phyloP scores from a whole-genome alignment of 2,797 vertebrate genomes.

The Taenioides sp. region DNA sequence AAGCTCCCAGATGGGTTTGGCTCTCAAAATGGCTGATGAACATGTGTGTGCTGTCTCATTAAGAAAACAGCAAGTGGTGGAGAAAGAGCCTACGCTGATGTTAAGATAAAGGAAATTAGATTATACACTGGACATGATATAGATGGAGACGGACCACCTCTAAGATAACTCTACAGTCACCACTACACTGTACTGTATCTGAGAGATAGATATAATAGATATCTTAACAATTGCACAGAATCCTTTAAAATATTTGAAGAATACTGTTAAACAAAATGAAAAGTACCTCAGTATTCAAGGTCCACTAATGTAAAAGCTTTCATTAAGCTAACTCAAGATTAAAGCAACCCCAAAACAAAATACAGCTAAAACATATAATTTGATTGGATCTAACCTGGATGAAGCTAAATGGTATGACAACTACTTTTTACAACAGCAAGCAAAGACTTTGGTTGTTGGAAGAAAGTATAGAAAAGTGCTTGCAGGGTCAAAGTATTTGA shows the following conservation, averaged over 20 bases:
- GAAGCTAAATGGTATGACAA: not conserved
- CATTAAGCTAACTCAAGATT: not conserved
- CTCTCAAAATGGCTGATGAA: slow-evolving; percentile 43
- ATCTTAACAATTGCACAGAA: not conserved
- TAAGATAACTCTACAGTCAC: not conserved
- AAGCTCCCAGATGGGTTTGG: slow-evolving; percentile 50
- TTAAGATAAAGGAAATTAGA: slow-evolving; percentile 25
- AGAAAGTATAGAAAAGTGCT: not conserved
- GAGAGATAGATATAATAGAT: too few species aligned
- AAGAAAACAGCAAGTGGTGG: slow-evolving; percentile 15
- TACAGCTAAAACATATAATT: not conserved
- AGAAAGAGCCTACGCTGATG: slow-evolving; percentile 23
- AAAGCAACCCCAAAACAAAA: not conserved
- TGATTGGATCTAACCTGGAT: not conserved
- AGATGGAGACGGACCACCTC: not conserved
- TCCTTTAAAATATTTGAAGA: not conserved
- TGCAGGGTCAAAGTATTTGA: slow-evolving; percentile 4
- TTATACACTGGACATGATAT: not conserved
- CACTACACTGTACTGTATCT: not conserved
- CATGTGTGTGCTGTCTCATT: slow-evolving; percentile 20
- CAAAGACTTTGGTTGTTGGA: not conserved
- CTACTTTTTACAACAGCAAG: not conserved
- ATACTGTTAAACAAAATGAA: not conserved
- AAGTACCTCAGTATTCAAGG: not conserved
- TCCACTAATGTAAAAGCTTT: not conserved